A percentile compares a stretch with the other conserved stretches of the same genome.
Conservation (phyloP, 2,888 invertebrate species). For the Catocala fraxini region DNA sequence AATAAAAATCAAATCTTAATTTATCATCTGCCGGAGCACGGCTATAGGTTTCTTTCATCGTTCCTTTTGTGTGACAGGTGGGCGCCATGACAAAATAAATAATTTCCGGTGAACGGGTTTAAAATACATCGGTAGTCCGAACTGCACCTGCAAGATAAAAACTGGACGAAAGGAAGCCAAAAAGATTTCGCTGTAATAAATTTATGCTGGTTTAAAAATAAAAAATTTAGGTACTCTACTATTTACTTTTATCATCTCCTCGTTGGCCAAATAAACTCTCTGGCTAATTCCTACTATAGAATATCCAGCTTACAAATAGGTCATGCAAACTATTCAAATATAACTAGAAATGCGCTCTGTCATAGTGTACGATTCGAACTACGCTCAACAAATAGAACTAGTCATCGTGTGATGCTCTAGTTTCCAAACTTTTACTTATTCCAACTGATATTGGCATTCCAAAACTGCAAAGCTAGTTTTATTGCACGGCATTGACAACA, state of each 20-base stretch:
- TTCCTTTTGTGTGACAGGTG: constrained; percentile 65
- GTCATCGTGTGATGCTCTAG: constrained; percentile 6
- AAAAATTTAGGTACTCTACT: no score
- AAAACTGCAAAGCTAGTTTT: constrained; percentile 30
- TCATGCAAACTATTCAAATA: background rate
- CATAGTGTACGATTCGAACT: background rate
- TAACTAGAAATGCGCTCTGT: constrained; percentile 2
- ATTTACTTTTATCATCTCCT: no score
- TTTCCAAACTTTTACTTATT: constrained; percentile 16
- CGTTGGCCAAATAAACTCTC: no score
- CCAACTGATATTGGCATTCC: constrained; percentile 19
- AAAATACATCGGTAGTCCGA: constrained; percentile 57
- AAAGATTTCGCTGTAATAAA: background rate
- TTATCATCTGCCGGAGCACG: constrained; percentile 32
- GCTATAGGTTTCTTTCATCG: constrained; percentile 48
- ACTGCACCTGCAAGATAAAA: constrained; percentile 42
- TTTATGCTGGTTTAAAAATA: no score
- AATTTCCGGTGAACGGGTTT: constrained; percentile 67
- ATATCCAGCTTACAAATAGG: background rate
- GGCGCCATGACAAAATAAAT: constrained; percentile 62
- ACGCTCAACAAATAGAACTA: constrained; percentile 1
- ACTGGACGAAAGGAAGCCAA: background rate
- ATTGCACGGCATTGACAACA: constrained; percentile 21
- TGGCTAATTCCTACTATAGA: no score
- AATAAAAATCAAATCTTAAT: constrained; percentile 4